Base-by-base conservation (phyloP, 2,888 invertebrate genomes). In the Phalera bucephala region DNA sequence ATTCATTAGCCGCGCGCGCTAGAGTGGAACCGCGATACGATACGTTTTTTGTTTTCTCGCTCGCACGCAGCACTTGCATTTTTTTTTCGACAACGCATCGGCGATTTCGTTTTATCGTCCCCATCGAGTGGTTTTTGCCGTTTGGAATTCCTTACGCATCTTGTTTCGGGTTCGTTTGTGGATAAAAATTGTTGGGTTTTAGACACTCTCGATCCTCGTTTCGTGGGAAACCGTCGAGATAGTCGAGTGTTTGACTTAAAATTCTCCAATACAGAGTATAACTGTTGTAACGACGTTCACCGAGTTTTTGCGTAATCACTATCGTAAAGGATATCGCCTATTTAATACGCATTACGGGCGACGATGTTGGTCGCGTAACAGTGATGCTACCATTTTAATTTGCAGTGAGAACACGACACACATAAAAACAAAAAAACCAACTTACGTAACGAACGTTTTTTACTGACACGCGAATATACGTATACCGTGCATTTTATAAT, bases 31-130 rank as follows among this genome's bases (percentile, higher is more conserved):
- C 73, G 84, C 71, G 80, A 86, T 84, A 83, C 82, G 81, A 84
- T 85, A 80, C 80, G 74, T 85, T 86, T 86, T 87, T 86, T 85
- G 80, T 77, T 65, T 52, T 87, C 86, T 80, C 78, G 45, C 84
- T 85, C 87, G 81, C 82, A 86, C 87, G 80, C 77, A 83, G 76
- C 74, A 72, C 76, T 80, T 77, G 82, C 80, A 69, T 80, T 83
- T 85, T 85, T 82, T 85, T 83, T 80, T 73, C 70, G 67, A 75
- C 74, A 81, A 82, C 81, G 84, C 83, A 87, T 84, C 87, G 86
- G 80, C 79, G 85, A 86, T 84, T 87, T 81, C 81, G 82, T 83
- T 85, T 87, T 81, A 84, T 83, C 85, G 82, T 80, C 79, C 82
- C 80, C 79, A 80, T 81, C 80, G 80, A 79, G 80, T 73, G 72